A percentile compares a stretch with the other conserved stretches of the same genome.
phyloP scores from a whole-genome alignment of 1,140 invertebrate genomes.

The Neotoxoptera formosana region DNA sequence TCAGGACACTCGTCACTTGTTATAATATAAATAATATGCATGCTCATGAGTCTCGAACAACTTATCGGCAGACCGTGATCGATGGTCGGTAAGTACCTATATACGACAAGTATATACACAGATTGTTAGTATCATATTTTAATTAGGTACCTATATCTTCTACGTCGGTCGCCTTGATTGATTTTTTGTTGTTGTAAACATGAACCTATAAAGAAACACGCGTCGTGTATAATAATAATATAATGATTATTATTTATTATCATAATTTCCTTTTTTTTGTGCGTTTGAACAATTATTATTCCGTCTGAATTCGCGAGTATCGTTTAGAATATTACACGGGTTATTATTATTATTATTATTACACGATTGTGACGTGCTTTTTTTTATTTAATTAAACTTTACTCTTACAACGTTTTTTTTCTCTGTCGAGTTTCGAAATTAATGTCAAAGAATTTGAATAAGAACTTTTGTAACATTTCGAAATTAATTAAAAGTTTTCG shows the following conservation, averaged over 20 bases:
- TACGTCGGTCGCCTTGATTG: background rate
- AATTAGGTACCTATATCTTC: background rate
- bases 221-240: background rate
- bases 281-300: background rate
- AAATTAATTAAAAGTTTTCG: slow-evolving; percentile 18
- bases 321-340: background rate
- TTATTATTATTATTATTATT: background rate
- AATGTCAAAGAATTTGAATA: slow-evolving; percentile 3
- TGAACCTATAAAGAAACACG: background rate
- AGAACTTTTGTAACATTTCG: background rate
- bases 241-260: background rate
- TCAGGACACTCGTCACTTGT: background rate
- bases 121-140: too few species aligned
- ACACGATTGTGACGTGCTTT: background rate
- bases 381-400: slow-evolving; percentile 8
- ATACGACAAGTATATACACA: too few species aligned
- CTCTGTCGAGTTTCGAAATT: background rate
- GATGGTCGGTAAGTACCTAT: background rate
- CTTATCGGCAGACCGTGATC: background rate
- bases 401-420: background rate
- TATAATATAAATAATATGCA: background rate
- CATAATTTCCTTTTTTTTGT: background rate
- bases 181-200: background rate
- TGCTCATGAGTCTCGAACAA: background rate
- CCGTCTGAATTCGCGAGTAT: background rate